Base-by-base conservation (phyloP, 2,888 invertebrate genomes). In the Tholera decimalis region DNA sequence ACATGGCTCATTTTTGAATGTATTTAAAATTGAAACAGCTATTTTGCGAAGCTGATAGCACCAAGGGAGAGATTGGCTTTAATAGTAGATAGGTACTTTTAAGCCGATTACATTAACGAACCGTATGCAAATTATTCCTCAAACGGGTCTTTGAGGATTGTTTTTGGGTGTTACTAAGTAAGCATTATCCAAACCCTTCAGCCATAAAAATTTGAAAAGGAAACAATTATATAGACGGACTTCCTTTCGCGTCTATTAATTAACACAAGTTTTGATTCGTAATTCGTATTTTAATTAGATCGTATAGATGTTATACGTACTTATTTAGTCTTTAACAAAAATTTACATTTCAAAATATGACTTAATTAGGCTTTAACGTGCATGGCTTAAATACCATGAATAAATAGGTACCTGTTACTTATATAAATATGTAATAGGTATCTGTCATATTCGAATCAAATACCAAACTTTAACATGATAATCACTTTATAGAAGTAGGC, bases 51-150 rank as follows among this genome's bases (percentile, higher is more conserved):
- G 18, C n/a, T 35, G 35, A 22, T 3, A 15, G 28, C 15, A n/a
- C n/a, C 33, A 18, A 22, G 24, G 50, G n/a, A n/a, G n/a, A n/a
- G 33, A 30, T 37, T 35, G 11, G 35, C 44, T 11, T 2, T n/a
- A 22, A 13, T n/a, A n/a, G 20, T 22, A n/a, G n/a, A n/a, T n/a
- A n/a, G n/a, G n/a, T n/a, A n/a, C n/a, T n/a, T n/a, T n/a, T 69
- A 53, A 43, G 24, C 54, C 53, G 66, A 71, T 71, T 73, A 66
- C 22, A 50, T 35, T 28, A 55, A 51, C 35, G 9, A 41, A 22
- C 51, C 35, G 24, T 56, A 51, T 72, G 56, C 41, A 53, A 68
- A 70, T 70, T 54, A 49, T 44, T 43, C 22, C 28, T 47, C 26
- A 5, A 35, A 51, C 3, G 9, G 15, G 30, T 30, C 8, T 22